Conservation (phyloP, 2,113 vertebrate species). For the Pogonocichla stellata region DNA sequence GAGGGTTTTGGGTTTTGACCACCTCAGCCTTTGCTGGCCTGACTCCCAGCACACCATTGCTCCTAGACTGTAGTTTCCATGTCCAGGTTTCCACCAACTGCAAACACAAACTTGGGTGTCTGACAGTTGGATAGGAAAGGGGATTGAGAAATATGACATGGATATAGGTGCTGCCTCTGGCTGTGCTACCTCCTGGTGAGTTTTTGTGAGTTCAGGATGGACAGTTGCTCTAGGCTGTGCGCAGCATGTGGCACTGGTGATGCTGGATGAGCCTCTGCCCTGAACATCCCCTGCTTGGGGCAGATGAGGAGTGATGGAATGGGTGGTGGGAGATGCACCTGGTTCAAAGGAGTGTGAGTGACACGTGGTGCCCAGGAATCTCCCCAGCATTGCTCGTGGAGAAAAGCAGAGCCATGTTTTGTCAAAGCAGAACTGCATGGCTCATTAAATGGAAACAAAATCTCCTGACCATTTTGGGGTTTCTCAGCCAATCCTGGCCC, state of each 20-base stretch:
- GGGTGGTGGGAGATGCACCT: background rate
- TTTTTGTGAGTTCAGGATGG: background rate
- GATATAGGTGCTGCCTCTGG: background rate
- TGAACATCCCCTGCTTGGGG: rapidly evolving
- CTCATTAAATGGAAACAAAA: background rate
- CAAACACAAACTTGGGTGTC: background rate
- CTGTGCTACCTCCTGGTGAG: background rate
- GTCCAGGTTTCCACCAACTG: background rate
- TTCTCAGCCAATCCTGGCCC: background rate
- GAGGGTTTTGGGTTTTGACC: background rate
- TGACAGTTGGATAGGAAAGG: background rate
- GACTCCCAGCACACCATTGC: background rate
- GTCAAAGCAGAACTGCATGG: background rate
- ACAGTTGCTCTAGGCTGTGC: background rate
- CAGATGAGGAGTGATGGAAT: background rate
- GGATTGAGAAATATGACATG: background rate
- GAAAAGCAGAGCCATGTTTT: background rate
- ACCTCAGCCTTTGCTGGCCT: background rate
- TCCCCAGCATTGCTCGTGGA: rapidly evolving
- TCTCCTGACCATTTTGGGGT: background rate
- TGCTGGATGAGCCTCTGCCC: background rate
- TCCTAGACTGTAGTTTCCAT: background rate
- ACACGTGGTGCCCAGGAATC: rapidly evolving
- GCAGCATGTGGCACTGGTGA: background rate
- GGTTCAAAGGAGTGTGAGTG: background rate